Conservation (phyloP, 1,140 invertebrate species). For the Maconellicoccus hirsutus region DNA sequence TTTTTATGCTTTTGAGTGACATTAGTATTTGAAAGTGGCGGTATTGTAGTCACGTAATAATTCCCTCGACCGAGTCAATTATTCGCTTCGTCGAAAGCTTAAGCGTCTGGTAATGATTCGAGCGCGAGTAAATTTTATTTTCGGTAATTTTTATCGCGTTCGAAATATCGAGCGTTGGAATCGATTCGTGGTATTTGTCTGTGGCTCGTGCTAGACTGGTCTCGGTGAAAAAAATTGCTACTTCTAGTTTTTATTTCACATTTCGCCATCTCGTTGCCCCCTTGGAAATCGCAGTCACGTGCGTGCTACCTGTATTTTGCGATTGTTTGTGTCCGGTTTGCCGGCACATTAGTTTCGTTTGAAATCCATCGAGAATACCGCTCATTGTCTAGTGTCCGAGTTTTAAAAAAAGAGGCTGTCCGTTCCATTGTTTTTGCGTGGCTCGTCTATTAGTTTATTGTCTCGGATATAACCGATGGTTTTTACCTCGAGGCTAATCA, state of each 20-base stretch:
- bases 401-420: conserved; percentile 13
- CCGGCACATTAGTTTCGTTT: conserved; percentile 16
- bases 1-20: not conserved
- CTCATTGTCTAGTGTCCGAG: conserved; percentile 20
- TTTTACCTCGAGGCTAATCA: conserved; percentile 14
- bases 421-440: conserved; percentile 11
- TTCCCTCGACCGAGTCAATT: not conserved
- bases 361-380: conserved; percentile 17
- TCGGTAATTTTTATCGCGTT: too few species aligned
- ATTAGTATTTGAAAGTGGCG: not conserved
- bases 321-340: conserved; percentile 4
- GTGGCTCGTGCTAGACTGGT: conserved; percentile 20
- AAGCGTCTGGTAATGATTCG: not conserved
- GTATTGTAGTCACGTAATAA: conserved; percentile 5
- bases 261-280: not conserved
- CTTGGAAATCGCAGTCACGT: conserved; percentile 13
- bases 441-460: conserved; percentile 21
- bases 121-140: not conserved
- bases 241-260: not conserved
- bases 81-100: not conserved
- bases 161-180: too few species aligned
- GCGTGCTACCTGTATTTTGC: conserved; percentile 19
- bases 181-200: not conserved
- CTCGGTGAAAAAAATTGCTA: not conserved
- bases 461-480: conserved; percentile 10